Percentiles rank a stretch among this genome's conserved stretches.
Conservation (phyloP, 37 sponge, comb jelly and placozoan species). For the Beroe forskalii region DNA sequence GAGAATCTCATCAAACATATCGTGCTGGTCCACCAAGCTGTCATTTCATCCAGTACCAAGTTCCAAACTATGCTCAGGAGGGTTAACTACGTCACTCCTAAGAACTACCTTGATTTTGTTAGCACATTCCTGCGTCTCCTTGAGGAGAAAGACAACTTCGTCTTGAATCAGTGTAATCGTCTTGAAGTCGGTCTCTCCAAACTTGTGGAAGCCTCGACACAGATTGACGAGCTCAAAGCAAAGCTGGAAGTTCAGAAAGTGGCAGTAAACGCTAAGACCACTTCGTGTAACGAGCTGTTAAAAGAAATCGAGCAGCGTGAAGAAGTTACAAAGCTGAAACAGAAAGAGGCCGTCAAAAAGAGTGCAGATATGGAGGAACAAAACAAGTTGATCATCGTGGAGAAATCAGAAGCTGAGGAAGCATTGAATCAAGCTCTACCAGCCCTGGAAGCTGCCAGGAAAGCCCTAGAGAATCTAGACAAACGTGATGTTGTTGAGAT, state of each 20-base stretch:
- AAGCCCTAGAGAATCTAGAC: constrained; percentile 91
- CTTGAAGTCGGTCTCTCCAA: constrained; percentile 90
- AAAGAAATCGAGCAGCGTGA: constrained; percentile 83
- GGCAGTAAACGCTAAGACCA: constrained; percentile 88
- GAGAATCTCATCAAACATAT: constrained; percentile 86
- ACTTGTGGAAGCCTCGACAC: constrained; percentile 87
- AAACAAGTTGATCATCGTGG: constrained; percentile 73
- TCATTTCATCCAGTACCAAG: constrained; percentile 78
- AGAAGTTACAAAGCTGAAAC: constrained; percentile 84
- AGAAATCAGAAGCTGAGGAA: constrained; percentile 85
- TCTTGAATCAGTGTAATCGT: constrained; percentile 87
- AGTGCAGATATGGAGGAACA: constrained; percentile 97
- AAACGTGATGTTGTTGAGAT: constrained; percentile 95
- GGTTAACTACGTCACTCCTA: constrained; percentile 97
- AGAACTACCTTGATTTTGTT: constrained; percentile 99
- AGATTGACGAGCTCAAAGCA: constrained; percentile 86
- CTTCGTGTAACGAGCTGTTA: constrained; percentile 87
- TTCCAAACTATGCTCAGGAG: constrained; percentile 88
- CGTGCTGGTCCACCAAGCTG: constrained; percentile 90
- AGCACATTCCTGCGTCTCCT: constrained; percentile 79
- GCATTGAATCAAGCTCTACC: constrained; percentile 91
- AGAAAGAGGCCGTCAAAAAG: constrained; percentile 88
- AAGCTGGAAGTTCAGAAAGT: constrained; percentile 95
- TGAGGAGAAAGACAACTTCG: constrained; percentile 86
- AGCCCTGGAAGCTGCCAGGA: constrained; percentile 93